These are phyloP conservation scores for Chaitophorus viminalis DNA, from an alignment of 2,888 invertebrate species.

Conservation along the genomic window DNA sequence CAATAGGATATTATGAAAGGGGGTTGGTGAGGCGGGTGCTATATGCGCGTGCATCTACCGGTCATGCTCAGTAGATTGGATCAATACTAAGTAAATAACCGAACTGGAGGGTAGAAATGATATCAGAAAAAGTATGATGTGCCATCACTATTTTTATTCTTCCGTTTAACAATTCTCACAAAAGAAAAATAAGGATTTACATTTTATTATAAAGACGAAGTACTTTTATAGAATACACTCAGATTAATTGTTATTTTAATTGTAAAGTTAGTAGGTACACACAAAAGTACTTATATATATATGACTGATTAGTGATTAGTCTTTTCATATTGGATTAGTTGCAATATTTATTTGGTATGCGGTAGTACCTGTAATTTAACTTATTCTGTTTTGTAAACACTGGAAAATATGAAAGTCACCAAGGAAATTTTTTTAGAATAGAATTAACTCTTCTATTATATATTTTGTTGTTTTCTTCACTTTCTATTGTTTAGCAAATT, in stretches of 20 bases:
- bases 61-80: conserved; percentile 55
- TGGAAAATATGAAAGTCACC: conserved; percentile 48
- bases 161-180: background rate
- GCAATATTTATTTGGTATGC: conserved; percentile 37
- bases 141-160: conserved; percentile 30
- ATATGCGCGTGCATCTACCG: background rate
- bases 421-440: conserved; percentile 50
- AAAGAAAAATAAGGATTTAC: background rate
- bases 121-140: conserved; percentile 32
- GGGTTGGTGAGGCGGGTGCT: conserved; percentile 25
- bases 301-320: conserved; percentile 11
- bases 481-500: conserved; percentile 43
- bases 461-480: conserved; percentile 40
- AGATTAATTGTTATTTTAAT: background rate
- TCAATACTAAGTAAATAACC: conserved; percentile 44
- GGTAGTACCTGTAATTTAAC: conserved; percentile 46
- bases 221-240: background rate
- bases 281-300: background rate
- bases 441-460: conserved; percentile 25
- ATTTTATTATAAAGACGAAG: background rate
- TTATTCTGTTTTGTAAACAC: conserved; percentile 15
- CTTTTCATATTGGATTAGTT: conserved; percentile 17
- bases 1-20: conserved; percentile 18
- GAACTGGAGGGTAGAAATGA: conserved; percentile 35
- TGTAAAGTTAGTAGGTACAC: background rate